Evolutionary conservation across 2,888 invertebrate genomes (phyloP).

Genomic region (Lysandra coridon): DNA sequence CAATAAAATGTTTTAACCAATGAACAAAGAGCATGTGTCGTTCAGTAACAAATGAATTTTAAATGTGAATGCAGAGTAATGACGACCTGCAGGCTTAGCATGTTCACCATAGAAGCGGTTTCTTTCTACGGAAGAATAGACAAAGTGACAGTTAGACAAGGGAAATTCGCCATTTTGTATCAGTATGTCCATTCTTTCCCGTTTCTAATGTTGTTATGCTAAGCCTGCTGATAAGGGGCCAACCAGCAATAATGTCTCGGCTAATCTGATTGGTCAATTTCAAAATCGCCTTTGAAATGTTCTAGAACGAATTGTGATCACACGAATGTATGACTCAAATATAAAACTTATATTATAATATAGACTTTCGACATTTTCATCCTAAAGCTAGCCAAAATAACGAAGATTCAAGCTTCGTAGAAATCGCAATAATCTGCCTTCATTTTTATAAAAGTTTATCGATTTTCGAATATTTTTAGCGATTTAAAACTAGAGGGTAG

Average conservation of each 20-base stretch:
- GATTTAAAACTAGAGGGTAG: not conserved
- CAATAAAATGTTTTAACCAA: conserved; percentile 2
- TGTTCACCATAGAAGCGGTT: too few relatives aligned
- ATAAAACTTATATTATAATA: not conserved
- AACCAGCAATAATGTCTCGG: not conserved
- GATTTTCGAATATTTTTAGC: conserved; percentile 14
- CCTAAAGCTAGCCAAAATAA: not conserved
- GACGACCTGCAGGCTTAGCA: not conserved
- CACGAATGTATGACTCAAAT: not conserved
- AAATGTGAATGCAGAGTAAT: not conserved
- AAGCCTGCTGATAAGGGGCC: not conserved
- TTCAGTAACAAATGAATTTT: not conserved
- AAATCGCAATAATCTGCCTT: conserved; percentile 6
- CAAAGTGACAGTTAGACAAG: too few relatives aligned
- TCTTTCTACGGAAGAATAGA: too few relatives aligned
- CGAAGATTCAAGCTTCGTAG: not conserved
- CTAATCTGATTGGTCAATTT: conserved; percentile 1
- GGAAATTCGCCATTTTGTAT: too few relatives aligned
- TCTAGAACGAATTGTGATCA: not conserved
- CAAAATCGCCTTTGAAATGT: not conserved
- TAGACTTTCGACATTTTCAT: not conserved
- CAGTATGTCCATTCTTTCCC: too few relatives aligned
- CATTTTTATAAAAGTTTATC: conserved; percentile 11
- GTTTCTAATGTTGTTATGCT: too few relatives aligned
- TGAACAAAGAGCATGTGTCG: not conserved